These are phyloP conservation scores for Siniperca obscura DNA, from an alignment of 2,797 vertebrate genomes.

Conservation along the genomic window DNA sequence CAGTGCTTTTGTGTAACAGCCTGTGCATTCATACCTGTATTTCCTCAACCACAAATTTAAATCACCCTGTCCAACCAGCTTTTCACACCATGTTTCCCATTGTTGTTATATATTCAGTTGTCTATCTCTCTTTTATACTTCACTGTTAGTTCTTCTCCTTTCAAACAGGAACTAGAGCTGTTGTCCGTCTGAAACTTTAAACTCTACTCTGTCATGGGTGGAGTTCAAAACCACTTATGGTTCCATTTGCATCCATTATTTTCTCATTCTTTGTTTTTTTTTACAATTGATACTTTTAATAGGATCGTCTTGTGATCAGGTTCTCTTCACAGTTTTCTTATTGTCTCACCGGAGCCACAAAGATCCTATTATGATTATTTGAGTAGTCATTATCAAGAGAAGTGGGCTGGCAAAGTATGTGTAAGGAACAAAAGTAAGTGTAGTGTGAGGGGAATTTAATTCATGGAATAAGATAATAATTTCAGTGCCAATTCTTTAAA, in stretches of 20 bases:
- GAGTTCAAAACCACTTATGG: background rate
- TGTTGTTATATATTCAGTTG: background rate
- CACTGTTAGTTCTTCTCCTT: background rate
- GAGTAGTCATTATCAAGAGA: background rate
- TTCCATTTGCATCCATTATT: background rate
- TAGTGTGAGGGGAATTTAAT: background rate
- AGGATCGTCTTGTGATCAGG: background rate
- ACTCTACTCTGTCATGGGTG: background rate
- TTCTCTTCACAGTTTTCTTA: background rate
- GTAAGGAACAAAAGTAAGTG: background rate
- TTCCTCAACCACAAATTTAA: background rate
- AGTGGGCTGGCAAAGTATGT: background rate
- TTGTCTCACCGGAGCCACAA: background rate
- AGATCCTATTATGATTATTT: background rate
- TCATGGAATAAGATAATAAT: background rate
- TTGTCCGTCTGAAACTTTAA: background rate
- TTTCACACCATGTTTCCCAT: background rate
- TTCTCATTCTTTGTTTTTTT: background rate
- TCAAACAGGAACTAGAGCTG: background rate
- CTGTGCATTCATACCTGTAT: background rate
- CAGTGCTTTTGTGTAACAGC: background rate
- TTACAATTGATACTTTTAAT: background rate
- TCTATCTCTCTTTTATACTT: constrained; percentile 14
- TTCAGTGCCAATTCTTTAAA: background rate
- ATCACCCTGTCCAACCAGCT: background rate